Percentiles rank a stretch among this genome's conserved stretches.
phyloP scores from a whole-genome alignment of 2,113 vertebrate species.

The Rousettus leschenaultii region DNA sequence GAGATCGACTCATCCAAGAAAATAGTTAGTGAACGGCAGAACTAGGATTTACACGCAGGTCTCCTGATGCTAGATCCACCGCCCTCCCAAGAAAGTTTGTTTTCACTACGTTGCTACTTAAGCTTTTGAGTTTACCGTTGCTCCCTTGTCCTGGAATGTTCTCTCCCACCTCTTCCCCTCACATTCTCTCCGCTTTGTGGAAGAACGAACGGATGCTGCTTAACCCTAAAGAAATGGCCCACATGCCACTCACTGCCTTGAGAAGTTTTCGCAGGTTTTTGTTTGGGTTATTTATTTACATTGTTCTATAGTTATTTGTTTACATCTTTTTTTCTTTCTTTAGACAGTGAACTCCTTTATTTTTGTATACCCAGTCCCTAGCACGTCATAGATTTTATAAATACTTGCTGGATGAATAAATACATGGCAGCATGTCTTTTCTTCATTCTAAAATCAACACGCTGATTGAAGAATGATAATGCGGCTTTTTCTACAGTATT shows the following conservation, averaged over 20 bases:
- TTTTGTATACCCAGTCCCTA: not conserved
- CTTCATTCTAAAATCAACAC: not conserved
- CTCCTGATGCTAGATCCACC: not conserved
- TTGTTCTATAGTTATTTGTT: not conserved
- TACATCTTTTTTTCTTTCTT: not conserved
- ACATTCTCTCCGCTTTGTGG: not conserved
- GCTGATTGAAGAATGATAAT: not conserved
- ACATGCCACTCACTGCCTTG: not conserved
- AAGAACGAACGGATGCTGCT: not conserved
- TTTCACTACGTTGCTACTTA: not conserved
- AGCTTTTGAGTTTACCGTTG: not conserved
- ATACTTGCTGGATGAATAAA: not conserved
- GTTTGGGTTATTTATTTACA: not conserved
- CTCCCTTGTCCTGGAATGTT: not conserved
- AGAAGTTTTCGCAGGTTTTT: not conserved
- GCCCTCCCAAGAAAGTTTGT: constrained; percentile 1
- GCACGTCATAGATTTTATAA: not conserved
- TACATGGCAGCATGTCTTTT: not conserved
- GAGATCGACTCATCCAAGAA: not conserved
- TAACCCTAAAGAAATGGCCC: not conserved
- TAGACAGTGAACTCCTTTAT: not conserved
- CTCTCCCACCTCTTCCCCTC: accelerated
- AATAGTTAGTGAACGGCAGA: not conserved
- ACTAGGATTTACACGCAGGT: not conserved
- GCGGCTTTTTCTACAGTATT: not conserved